Conservation (phyloP, 2,113 vertebrate species). For the Rhabdomys dilectus region DNA sequence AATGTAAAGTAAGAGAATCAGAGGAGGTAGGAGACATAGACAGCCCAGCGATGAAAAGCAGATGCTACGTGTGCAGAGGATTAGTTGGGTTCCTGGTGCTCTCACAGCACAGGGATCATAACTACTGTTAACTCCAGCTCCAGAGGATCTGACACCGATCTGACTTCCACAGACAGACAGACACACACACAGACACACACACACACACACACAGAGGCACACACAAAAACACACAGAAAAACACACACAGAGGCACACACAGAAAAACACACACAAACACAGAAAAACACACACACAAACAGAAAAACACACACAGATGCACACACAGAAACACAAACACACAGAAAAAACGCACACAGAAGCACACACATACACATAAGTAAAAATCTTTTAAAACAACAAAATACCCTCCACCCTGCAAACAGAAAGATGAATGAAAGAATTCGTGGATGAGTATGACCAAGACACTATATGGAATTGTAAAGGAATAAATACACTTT, state of each 20-base stretch:
- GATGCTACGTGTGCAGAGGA: neutral
- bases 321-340: neutral
- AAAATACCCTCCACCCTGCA: neutral
- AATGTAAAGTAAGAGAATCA: neutral
- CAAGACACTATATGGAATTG: neutral
- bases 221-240: neutral
- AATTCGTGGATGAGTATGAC: neutral
- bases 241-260: neutral
- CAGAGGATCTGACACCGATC: neutral
- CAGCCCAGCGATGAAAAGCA: neutral
- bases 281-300: neutral
- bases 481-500: neutral
- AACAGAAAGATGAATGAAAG: neutral
- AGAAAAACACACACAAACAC: neutral
- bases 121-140: neutral
- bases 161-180: neutral
- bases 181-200: neutral
- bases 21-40: neutral
- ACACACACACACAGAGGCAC: neutral
- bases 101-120: neutral
- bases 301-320: accelerated
- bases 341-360: accelerated
- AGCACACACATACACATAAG: neutral
- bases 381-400: neutral
- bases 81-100: neutral